Evolutionary conservation across 2,888 invertebrate genomes (phyloP).

Genomic region (Ptilodon capucinus): DNA sequence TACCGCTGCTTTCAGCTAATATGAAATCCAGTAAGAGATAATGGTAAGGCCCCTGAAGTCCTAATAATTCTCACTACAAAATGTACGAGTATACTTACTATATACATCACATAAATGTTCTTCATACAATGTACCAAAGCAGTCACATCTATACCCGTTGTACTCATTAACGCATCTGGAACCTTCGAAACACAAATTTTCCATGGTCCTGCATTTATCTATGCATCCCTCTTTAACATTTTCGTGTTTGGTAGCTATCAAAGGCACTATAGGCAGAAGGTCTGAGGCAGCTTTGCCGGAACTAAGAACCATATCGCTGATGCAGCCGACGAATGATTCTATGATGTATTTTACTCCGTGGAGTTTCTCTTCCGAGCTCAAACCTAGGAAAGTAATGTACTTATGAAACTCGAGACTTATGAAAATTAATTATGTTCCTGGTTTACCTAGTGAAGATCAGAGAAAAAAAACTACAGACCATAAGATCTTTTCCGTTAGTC

Average conservation of each 20-base stretch:
- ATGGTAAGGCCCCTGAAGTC: too few relatives aligned
- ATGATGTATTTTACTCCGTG: slow-evolving; percentile 96
- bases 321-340: slow-evolving; percentile 96
- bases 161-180: slow-evolving; percentile 96
- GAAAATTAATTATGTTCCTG: too few relatives aligned
- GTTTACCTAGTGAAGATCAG: too few relatives aligned
- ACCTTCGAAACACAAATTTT: slow-evolving; percentile 93
- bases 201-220: slow-evolving; percentile 90
- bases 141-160: slow-evolving; percentile 94
- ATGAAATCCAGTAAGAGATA: too few relatives aligned
- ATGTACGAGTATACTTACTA: slow-evolving; percentile 84
- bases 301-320: slow-evolving; percentile 92
- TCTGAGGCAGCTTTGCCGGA: slow-evolving; percentile 94
- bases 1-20: too few relatives aligned
- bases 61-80: too few relatives aligned
- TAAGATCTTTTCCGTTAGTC: too few relatives aligned
- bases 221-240: slow-evolving; percentile 95
- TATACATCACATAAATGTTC: slow-evolving; percentile 95
- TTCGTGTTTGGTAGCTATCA: slow-evolving; percentile 94
- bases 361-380: slow-evolving; percentile 93
- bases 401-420: too few relatives aligned
- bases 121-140: slow-evolving; percentile 95
- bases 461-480: too few relatives aligned
- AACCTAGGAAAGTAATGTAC: slow-evolving; percentile 83
- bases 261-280: slow-evolving; percentile 89